These are phyloP conservation scores for Odontothrips loti DNA, from an alignment of 2,888 invertebrate genomes.

Conservation along the genomic window DNA sequence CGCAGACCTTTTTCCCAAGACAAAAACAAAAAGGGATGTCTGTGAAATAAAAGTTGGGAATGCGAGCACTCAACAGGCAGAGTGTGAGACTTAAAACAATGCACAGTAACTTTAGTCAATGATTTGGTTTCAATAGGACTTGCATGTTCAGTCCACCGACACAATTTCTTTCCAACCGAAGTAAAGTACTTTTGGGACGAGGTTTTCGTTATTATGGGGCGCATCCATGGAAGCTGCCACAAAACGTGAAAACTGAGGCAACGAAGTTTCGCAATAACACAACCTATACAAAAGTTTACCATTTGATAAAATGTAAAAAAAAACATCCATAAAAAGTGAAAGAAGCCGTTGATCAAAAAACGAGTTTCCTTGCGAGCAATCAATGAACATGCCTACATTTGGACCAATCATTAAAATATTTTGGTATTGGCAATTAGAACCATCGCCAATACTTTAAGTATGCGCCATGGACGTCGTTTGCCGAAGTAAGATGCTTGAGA, in stretches of 20 bases:
- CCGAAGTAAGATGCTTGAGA: not conserved
- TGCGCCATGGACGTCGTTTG: not conserved
- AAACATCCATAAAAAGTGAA: no score
- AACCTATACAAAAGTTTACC: no score
- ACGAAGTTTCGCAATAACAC: not conserved
- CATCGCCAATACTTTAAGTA: not conserved
- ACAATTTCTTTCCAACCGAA: slow-evolving; percentile 22
- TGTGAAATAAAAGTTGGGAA: not conserved
- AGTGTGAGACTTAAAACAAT: slow-evolving; percentile 11
- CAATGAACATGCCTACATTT: not conserved
- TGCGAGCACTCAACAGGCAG: slow-evolving; percentile 25
- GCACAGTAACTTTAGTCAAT: slow-evolving; percentile 23
- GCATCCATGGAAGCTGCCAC: slow-evolving; percentile 24
- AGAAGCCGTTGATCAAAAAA: no score
- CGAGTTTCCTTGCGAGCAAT: not conserved
- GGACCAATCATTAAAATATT: not conserved
- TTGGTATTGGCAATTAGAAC: slow-evolving; percentile 4
- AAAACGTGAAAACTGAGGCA: not conserved
- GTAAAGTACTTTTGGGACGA: slow-evolving; percentile 12
- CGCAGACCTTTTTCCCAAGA: not conserved
- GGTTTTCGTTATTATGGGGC: slow-evolving; percentile 1
- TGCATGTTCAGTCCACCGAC: slow-evolving; percentile 16
- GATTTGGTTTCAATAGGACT: slow-evolving; percentile 16
- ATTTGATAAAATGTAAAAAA: no score
- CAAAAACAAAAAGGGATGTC: not conserved